These are phyloP conservation scores for Trichomycterus rosablanca DNA, from an alignment of 2,113 vertebrate genomes.

Conservation along the genomic window DNA sequence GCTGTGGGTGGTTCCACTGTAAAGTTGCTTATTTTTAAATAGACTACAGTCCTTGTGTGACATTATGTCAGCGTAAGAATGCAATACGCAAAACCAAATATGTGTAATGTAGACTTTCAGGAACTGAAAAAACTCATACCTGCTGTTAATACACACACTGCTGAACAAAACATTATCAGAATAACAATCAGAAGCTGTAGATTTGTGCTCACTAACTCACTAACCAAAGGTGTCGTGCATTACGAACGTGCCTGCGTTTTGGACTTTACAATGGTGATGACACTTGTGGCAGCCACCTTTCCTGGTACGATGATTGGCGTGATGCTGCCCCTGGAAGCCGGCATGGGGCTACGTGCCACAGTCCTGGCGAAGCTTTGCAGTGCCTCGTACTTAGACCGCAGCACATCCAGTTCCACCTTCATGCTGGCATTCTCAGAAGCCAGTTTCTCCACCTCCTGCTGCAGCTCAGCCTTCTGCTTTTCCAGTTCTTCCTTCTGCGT, in stretches of 20 bases:
- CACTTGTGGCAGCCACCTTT: slow-evolving; percentile 95
- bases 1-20: too few species aligned
- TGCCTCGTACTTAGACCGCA: slow-evolving; percentile 96
- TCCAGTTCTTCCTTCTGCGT: slow-evolving; percentile 98
- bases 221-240: slow-evolving; percentile 69
- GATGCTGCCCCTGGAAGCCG: slow-evolving; percentile 79
- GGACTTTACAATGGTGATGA: slow-evolving; percentile 99
- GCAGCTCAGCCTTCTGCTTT: slow-evolving; percentile 92
- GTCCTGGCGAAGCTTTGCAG: slow-evolving; percentile 97
- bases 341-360: slow-evolving; percentile 88
- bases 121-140: not conserved
- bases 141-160: slow-evolving; percentile 1
- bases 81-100: not conserved
- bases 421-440: slow-evolving; percentile 95
- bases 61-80: not conserved
- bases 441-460: slow-evolving; percentile 96
- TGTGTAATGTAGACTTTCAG: not conserved
- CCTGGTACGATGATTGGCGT: slow-evolving; percentile 84
- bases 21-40: too few species aligned
- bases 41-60: too few species aligned
- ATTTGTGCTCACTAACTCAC: slow-evolving; percentile 73
- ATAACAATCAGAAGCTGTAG: slow-evolving; percentile 17
- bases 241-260: slow-evolving; percentile 94
- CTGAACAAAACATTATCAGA: slow-evolving; percentile 1
- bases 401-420: slow-evolving; percentile 93